Base-by-base conservation (phyloP, 2,113 vertebrate species). In the Nipponia nippon region DNA sequence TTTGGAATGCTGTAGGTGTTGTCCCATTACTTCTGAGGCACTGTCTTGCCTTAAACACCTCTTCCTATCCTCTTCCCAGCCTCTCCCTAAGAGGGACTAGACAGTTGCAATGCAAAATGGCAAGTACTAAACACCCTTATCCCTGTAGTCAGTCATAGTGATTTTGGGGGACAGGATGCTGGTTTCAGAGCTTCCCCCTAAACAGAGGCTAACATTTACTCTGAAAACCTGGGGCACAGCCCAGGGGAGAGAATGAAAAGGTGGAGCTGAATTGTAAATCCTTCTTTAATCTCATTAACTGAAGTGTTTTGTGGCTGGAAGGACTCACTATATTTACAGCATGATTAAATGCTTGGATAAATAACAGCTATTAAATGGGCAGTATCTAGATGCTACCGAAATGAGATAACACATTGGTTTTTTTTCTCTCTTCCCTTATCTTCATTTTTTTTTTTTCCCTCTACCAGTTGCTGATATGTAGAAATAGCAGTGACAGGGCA, bases 311-410 rank as follows among this genome's bases (percentile, higher is more conserved):
- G 91, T 53, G 67, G 90, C 95, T 87, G 25, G 5, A 59, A 85
- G 89, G 62, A 26, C 76, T 95, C 25, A 3, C 56, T 88, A 13
- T 90, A 46, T 95, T 97, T 96, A 92, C 94, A 93, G 86, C 46
- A 30, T 52, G 50, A 94, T 96, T 89, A 94, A 96, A 84, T 66
- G 89, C 92, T 89, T 78, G 79, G 92, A 90, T 91, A 93, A 96
- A 87, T 83, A 95, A 93, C 71, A 87, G 87, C 95, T 95, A 95
- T 96, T 97, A 96, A 95, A 96, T 56, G 62, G 77, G 76, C 92
- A 96, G 42, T 79, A 83, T 86, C 58, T 65, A 72, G 76, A 40
- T 66, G 66, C 59, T 91, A 59, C 67, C 62, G 80, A 52, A 83
- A 75, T 61, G 38, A 32, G 18, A 69, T 80, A 82, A 11, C 29